A percentile compares a stretch with the other conserved stretches of the same genome.
These are phyloP conservation scores for Mythimna loreyi DNA, from an alignment of 2,888 invertebrate species.

Conservation along the genomic window DNA sequence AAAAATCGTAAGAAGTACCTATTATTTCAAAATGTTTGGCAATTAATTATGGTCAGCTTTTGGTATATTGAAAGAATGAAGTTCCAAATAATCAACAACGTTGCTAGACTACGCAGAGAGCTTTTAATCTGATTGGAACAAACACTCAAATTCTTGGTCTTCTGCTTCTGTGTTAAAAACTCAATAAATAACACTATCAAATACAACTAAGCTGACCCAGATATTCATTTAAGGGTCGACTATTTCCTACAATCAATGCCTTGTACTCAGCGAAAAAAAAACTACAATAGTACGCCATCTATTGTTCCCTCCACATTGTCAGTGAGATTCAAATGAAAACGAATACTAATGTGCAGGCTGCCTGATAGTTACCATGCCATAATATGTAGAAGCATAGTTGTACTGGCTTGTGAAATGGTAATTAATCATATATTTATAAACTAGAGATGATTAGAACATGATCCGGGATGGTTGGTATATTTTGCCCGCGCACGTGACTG, in stretches of 20 bases:
- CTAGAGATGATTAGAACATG: neutral
- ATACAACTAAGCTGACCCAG: neutral
- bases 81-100: no score
- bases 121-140: no score
- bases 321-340: neutral
- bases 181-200: neutral
- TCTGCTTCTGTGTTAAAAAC: neutral
- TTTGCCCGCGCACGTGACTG: neutral
- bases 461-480: neutral
- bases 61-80: no score
- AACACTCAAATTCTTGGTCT: no score
- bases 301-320: neutral
- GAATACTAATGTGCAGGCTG: neutral
- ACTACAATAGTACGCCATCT: neutral
- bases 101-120: no score
- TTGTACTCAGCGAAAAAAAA: neutral
- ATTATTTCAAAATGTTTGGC: no score
- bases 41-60: no score
- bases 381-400: neutral
- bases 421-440: neutral
- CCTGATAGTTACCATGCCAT: neutral
- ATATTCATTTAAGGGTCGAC: neutral
- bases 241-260: neutral
- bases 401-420: neutral
- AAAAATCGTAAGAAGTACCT: no score